Evolutionary conservation across 1,140 invertebrate species (phyloP).

Genomic region (Odontomachus brunneus): DNA sequence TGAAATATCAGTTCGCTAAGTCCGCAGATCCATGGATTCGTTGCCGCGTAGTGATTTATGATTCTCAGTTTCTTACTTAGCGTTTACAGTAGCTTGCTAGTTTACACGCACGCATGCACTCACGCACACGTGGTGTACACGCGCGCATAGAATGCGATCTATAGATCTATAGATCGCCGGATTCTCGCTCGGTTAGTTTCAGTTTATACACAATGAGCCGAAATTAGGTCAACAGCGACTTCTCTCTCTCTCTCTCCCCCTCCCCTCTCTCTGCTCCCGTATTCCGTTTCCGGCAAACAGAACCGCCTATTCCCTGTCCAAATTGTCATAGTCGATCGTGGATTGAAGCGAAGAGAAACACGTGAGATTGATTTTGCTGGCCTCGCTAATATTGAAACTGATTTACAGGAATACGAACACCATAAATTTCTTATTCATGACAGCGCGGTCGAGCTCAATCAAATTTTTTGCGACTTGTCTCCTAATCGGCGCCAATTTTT

Average conservation of each 20-base stretch:
- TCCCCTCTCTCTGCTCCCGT: not conserved
- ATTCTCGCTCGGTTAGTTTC: conserved; percentile 56
- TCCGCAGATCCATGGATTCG: too few species aligned
- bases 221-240: conserved; percentile 56
- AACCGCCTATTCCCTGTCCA: conserved; percentile 52
- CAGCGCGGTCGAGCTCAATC: not conserved
- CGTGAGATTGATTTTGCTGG: conserved; percentile 48
- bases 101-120: too few species aligned
- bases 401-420: too few species aligned
- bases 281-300: conserved; percentile 52
- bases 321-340: conserved; percentile 53
- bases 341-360: conserved; percentile 57
- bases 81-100: not conserved
- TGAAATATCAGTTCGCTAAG: too few species aligned
- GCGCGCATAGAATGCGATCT: not conserved
- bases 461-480: not conserved
- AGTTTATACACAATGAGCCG: conserved; percentile 58
- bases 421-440: not conserved
- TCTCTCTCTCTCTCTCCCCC: conserved; percentile 32
- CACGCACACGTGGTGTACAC: not conserved
- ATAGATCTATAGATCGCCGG: conserved; percentile 17
- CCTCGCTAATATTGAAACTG: conserved; percentile 39
- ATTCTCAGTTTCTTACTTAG: not conserved
- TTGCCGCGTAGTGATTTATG: not conserved
- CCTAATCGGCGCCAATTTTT: too few species aligned